These are phyloP conservation scores for Aeoliscus strigatus DNA, from an alignment of 2,797 vertebrate species.

Conservation along the genomic window DNA sequence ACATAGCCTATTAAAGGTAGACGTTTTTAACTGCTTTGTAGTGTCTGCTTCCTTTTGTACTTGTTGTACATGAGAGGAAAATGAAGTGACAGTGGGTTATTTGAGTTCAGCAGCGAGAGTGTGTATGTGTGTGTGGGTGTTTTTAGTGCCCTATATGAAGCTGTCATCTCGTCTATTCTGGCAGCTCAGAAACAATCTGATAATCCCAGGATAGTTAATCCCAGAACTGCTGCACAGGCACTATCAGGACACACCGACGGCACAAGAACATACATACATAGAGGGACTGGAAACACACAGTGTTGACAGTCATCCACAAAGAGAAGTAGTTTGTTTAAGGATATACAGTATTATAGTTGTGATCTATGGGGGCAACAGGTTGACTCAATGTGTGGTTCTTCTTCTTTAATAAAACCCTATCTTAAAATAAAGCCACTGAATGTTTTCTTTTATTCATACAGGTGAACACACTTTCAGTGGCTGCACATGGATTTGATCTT, in stretches of 20 bases:
- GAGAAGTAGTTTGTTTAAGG: slow-evolving; percentile 17
- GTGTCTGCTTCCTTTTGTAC: slow-evolving; percentile 63
- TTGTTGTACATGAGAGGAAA: slow-evolving; percentile 9
- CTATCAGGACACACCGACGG: slow-evolving; percentile 27
- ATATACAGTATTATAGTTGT: not conserved
- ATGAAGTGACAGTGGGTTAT: slow-evolving; percentile 27
- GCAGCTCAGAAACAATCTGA: slow-evolving; percentile 69
- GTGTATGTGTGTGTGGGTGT: slow-evolving; percentile 22
- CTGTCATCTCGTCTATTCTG: slow-evolving; percentile 62
- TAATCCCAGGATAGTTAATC: slow-evolving; percentile 75
- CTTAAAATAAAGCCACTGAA: slow-evolving; percentile 34
- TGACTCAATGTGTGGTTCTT: slow-evolving; percentile 36
- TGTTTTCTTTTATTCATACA: slow-evolving; percentile 37
- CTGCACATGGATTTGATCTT: not conserved
- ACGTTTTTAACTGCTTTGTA: slow-evolving; percentile 70
- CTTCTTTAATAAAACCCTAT: slow-evolving; percentile 53
- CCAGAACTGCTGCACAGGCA: slow-evolving; percentile 67
- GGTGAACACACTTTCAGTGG: not conserved
- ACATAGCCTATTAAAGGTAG: slow-evolving; percentile 69
- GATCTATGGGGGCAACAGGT: slow-evolving; percentile 30
- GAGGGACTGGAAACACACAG: slow-evolving; percentile 11
- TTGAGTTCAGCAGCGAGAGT: slow-evolving; percentile 29
- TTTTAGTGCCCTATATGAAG: slow-evolving; percentile 61
- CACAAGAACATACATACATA: slow-evolving; percentile 20
- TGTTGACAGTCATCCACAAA: slow-evolving; percentile 17